These are phyloP conservation scores for Synanthedon formicaeformis DNA, from an alignment of 2,888 invertebrate genomes.

Conservation along the genomic window DNA sequence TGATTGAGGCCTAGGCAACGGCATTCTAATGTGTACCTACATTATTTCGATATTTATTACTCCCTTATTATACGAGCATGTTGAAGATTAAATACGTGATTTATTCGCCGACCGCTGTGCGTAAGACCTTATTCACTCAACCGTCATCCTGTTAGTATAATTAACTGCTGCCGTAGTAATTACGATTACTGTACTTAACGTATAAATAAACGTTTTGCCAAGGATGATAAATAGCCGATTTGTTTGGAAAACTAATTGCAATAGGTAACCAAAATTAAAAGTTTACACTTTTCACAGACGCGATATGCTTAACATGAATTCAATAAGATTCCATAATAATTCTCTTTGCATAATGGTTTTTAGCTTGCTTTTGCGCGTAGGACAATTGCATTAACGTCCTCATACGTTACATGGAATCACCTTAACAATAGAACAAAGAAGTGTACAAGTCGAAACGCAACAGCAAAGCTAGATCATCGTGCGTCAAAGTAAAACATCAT, in stretches of 20 bases:
- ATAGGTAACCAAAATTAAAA: no score
- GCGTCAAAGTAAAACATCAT: slow-evolving; percentile 41
- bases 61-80: neutral
- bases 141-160: slow-evolving; percentile 12
- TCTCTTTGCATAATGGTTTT: neutral
- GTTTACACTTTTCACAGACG: no score
- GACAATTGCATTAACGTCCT: slow-evolving; percentile 22
- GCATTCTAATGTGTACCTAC: neutral
- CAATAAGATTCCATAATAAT: neutral
- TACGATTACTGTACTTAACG: slow-evolving; percentile 10
- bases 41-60: neutral
- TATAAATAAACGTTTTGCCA: slow-evolving; percentile 12
- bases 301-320: no score
- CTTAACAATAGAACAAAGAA: slow-evolving; percentile 55
- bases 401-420: slow-evolving; percentile 21
- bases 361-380: slow-evolving; percentile 3
- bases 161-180: slow-evolving; percentile 9
- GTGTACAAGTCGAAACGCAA: slow-evolving; percentile 27
- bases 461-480: slow-evolving; percentile 14
- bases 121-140: slow-evolving; percentile 8
- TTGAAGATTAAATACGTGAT: neutral
- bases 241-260: neutral
- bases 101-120: neutral
- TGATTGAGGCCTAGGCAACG: neutral
- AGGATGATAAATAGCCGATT: neutral